Evolutionary conservation across 2,797 vertebrate species (phyloP).

Genomic region (Galaxias olidus): DNA sequence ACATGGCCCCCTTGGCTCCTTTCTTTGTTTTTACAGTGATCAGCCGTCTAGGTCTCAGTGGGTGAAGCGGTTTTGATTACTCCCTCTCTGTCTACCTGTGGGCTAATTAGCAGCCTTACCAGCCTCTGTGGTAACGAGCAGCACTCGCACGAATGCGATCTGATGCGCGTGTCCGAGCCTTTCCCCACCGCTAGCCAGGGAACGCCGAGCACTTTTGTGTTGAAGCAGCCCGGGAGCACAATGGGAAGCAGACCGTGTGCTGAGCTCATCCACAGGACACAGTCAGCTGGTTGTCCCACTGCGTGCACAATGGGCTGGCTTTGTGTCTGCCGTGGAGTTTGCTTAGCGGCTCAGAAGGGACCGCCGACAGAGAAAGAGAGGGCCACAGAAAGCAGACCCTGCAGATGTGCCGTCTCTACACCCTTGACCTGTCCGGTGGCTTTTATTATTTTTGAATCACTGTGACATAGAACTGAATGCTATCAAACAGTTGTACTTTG

Average conservation of each 20-base stretch:
- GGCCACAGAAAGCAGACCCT: no score
- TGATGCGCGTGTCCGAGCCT: no score
- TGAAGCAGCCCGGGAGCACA: neutral
- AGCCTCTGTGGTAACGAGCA: no score
- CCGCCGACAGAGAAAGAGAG: neutral
- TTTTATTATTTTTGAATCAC: slow-evolving; percentile 75
- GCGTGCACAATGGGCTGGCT: neutral
- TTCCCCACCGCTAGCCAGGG: neutral
- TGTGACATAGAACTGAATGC: slow-evolving; percentile 63
- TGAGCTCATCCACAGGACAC: neutral
- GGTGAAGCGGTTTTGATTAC: no score
- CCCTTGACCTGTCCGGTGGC: slow-evolving; percentile 45
- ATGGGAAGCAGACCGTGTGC: slow-evolving; percentile 4
- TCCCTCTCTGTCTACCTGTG: no score
- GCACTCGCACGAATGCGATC: no score
- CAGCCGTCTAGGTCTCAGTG: no score
- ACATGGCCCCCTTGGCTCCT: no score
- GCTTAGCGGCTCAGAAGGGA: slow-evolving; percentile 7
- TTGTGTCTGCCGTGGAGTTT: neutral
- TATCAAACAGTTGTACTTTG: slow-evolving; percentile 69
- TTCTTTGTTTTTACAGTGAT: no score
- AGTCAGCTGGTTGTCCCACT: neutral
- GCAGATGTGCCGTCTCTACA: slow-evolving; percentile 19
- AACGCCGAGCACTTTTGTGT: neutral
- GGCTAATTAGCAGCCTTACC: no score